Evolutionary conservation across 2,888 invertebrate genomes (phyloP).

Genomic region (Protophormia terraenovae): DNA sequence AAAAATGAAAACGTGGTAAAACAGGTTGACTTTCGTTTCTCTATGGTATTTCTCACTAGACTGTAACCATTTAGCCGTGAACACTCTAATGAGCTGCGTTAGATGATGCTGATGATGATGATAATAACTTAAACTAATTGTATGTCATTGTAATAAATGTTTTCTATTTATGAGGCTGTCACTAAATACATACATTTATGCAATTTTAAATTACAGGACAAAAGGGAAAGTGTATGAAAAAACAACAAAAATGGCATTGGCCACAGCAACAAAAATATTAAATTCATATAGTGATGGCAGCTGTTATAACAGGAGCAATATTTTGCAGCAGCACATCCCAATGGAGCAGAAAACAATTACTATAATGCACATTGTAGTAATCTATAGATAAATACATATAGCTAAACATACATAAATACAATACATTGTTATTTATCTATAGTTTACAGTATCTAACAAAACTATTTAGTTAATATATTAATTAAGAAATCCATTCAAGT

Average conservation of each 20-base stretch:
- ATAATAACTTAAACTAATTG: conserved; percentile 37
- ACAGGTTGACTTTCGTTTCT: neutral
- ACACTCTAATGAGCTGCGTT: neutral
- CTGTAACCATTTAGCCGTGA: neutral
- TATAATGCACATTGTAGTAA: conserved; percentile 15
- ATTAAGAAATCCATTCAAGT: neutral
- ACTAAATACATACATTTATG: neutral
- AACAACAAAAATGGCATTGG: neutral
- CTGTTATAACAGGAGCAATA: conserved; percentile 9
- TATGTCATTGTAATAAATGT: neutral
- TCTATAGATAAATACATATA: neutral
- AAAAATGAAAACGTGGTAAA: neutral
- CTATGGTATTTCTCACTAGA: neutral
- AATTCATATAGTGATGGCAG: conserved; percentile 8
- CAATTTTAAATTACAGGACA: neutral
- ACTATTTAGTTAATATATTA: neutral
- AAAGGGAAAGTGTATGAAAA: neutral
- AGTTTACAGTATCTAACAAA: neutral
- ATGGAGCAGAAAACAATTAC: conserved; percentile 23
- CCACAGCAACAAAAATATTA: neutral
- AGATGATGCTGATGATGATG: neutral
- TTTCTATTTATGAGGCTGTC: conserved; percentile 15
- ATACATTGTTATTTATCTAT: neutral
- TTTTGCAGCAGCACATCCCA: conserved; percentile 22
- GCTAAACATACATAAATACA: neutral